phyloP scores from a whole-genome alignment of 2,888 invertebrate genomes.

The Pristionchus japonicus region DNA sequence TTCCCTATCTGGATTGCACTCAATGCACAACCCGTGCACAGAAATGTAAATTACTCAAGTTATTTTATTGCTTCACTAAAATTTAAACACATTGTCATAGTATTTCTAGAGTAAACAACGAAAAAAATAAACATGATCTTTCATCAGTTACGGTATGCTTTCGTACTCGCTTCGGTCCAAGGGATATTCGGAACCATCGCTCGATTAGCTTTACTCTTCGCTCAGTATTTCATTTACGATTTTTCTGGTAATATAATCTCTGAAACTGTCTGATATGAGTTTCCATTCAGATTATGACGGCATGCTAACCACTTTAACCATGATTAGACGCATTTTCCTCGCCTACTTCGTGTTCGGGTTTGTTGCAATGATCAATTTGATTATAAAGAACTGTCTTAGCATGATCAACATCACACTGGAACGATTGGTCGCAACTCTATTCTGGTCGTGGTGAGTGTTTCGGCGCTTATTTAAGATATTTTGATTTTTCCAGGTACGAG shows the following conservation, averaged over 20 bases:
- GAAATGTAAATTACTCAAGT: conserved; percentile 4
- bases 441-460: conserved; percentile 14
- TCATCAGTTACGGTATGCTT: conserved; percentile 5
- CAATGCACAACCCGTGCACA: neutral
- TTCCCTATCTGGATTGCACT: conserved; percentile 11
- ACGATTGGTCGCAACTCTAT: neutral
- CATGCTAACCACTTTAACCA: neutral
- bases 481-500: neutral
- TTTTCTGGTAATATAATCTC: neutral
- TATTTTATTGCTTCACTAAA: neutral
- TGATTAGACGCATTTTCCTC: conserved; percentile 13
- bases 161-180: neutral
- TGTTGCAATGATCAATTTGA: neutral
- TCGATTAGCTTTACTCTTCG: neutral
- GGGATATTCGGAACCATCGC: neutral
- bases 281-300: neutral
- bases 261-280: neutral
- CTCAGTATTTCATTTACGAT: conserved; percentile 4
- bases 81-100: neutral
- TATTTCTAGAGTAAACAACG: neutral
- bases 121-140: neutral
- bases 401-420: conserved; percentile 31
- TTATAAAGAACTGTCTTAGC: neutral
- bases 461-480: neutral
- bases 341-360: conserved; percentile 5